Conservation (phyloP, 1,140 invertebrate genomes). For the Bombus impatiens region DNA sequence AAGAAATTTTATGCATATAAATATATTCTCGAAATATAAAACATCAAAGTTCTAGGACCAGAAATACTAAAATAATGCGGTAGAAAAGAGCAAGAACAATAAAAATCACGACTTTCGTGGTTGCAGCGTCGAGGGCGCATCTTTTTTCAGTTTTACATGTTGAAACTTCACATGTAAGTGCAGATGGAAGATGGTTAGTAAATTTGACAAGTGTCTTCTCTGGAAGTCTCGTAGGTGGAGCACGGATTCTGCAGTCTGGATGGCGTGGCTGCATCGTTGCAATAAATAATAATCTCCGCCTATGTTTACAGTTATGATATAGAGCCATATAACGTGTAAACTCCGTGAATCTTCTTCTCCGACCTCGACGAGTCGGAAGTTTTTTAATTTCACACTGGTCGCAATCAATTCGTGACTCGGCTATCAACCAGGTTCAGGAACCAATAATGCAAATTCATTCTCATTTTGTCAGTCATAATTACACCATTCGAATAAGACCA, state of each 20-base stretch:
- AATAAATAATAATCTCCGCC: constrained; percentile 23
- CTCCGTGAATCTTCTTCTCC: not conserved
- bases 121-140: not conserved
- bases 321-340: constrained; percentile 5
- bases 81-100: not conserved
- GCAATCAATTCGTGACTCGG: not conserved
- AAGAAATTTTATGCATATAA: no score
- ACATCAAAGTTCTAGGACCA: not conserved
- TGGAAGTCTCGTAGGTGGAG: not conserved
- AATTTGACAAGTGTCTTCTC: not conserved
- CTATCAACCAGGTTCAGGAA: not conserved
- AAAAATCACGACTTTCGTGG: not conserved
- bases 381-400: constrained; percentile 34
- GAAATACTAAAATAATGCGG: not conserved
- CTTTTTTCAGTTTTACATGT: not conserved
- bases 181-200: not conserved
- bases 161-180: not conserved
- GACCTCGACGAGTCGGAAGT: not conserved
- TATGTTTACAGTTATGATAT: constrained; percentile 26
- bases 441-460: not conserved
- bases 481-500: no score
- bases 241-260: not conserved
- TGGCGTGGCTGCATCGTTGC: not conserved
- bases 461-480: not conserved
- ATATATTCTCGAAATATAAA: not conserved